Evolutionary conservation across 2,113 vertebrate species (phyloP).

Genomic region (Cyprinodon brontotheroides): DNA sequence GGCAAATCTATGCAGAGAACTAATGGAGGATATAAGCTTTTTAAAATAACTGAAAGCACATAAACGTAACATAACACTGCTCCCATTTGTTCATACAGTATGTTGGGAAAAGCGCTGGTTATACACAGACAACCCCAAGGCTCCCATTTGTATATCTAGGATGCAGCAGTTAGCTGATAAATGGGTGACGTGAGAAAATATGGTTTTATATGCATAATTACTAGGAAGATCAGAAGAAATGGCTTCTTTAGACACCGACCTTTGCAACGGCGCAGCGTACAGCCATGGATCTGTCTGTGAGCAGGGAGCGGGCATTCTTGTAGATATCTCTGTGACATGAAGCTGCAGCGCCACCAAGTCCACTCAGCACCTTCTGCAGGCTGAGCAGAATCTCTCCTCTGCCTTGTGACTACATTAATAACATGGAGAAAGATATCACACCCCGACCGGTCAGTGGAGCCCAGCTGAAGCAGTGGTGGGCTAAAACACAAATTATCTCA

Average conservation of each 20-base stretch:
- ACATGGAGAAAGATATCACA: neutral
- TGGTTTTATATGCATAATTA: neutral
- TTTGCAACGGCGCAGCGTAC: constrained; percentile 95
- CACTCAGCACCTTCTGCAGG: constrained; percentile 93
- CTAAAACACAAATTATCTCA: neutral
- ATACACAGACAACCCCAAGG: neutral
- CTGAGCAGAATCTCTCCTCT: constrained; percentile 97
- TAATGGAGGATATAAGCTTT: neutral
- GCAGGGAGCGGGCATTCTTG: constrained; percentile 92
- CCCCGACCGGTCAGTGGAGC: neutral
- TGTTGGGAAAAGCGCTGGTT: neutral
- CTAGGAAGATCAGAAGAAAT: neutral
- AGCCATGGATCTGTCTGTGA: constrained; percentile 97
- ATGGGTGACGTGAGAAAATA: neutral
- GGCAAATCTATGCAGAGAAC: neutral
- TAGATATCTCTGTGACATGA: constrained; percentile 98
- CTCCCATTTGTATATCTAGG: neutral
- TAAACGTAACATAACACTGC: neutral
- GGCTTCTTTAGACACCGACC: constrained; percentile 47
- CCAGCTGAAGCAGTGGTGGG: no score
- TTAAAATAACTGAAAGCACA: neutral
- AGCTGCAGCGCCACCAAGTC: constrained; percentile 94
- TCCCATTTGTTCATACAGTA: neutral
- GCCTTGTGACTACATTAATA: constrained; percentile 87
- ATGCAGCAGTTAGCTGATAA: neutral